Percentiles rank a stretch among this genome's conserved stretches.
phyloP scores from a whole-genome alignment of 2,888 invertebrate genomes.

The Xylota sylvarum region DNA sequence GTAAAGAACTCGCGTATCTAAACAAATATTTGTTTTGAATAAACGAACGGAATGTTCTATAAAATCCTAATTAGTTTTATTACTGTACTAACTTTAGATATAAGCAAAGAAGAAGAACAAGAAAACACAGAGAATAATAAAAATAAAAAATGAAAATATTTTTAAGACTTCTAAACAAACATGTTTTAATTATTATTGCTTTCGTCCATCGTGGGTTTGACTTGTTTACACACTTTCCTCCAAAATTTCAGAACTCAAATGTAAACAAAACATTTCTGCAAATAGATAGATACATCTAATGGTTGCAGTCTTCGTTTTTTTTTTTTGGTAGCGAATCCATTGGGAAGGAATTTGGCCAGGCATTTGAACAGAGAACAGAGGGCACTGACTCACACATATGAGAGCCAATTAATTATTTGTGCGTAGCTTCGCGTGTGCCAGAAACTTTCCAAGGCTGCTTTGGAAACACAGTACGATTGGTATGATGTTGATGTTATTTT shows the following conservation, averaged over 20 bases:
- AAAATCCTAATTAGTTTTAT: not conserved
- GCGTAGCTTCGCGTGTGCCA: not conserved
- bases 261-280: not conserved
- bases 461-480: too few relatives aligned
- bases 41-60: not conserved
- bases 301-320: too few relatives aligned
- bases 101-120: not conserved
- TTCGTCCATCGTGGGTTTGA: not conserved
- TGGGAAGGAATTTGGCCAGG: not conserved
- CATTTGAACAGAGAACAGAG: not conserved
- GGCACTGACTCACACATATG: not conserved
- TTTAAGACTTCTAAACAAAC: not conserved
- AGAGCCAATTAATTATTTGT: conserved; percentile 1
- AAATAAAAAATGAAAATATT: not conserved
- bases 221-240: not conserved
- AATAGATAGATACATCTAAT: not conserved
- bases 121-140: not conserved
- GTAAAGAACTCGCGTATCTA: not conserved
- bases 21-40: not conserved
- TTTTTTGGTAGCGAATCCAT: not conserved
- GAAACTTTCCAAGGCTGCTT: not conserved
- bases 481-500: conserved; percentile 1
- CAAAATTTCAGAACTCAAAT: not conserved
- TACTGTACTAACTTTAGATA: not conserved
- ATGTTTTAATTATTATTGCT: not conserved